Conservation (phyloP, 2,797 vertebrate genomes). For the Crax fasciolata region DNA sequence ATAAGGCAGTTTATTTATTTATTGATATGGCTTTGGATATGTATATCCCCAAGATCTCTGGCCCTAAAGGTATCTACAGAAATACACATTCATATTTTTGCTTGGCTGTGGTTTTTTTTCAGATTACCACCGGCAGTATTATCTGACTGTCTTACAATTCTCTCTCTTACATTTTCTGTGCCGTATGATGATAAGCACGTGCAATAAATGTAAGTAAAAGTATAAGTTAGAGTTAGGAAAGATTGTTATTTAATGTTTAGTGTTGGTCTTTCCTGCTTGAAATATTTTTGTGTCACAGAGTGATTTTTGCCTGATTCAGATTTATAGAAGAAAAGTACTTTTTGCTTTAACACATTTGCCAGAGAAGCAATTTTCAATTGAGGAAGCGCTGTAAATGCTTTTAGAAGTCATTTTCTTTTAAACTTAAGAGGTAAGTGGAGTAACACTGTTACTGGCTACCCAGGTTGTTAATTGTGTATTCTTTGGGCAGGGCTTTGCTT, state of each 20-base stretch:
- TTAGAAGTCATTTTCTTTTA: neutral
- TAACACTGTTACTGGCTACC: neutral
- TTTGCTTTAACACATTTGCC: neutral
- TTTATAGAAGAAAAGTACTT: neutral
- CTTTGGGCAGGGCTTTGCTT: neutral
- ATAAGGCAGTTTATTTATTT: neutral
- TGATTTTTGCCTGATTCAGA: neutral
- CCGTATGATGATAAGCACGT: neutral
- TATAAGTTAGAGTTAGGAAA: neutral
- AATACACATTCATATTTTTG: accelerated
- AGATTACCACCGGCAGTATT: neutral
- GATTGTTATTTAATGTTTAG: neutral
- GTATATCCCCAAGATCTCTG: neutral
- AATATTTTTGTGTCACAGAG: neutral
- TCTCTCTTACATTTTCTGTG: neutral
- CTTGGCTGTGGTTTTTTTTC: neutral
- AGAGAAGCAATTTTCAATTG: neutral
- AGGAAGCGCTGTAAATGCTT: neutral
- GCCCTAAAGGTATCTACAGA: neutral
- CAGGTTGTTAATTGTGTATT: neutral
- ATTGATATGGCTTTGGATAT: neutral
- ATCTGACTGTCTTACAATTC: neutral
- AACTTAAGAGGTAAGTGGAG: neutral
- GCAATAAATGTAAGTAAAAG: neutral
- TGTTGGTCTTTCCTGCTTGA: neutral